Percentiles rank a stretch among this genome's conserved stretches.
phyloP scores from a whole-genome alignment of 2,888 invertebrate species.

The Amphiduros pacificus region DNA sequence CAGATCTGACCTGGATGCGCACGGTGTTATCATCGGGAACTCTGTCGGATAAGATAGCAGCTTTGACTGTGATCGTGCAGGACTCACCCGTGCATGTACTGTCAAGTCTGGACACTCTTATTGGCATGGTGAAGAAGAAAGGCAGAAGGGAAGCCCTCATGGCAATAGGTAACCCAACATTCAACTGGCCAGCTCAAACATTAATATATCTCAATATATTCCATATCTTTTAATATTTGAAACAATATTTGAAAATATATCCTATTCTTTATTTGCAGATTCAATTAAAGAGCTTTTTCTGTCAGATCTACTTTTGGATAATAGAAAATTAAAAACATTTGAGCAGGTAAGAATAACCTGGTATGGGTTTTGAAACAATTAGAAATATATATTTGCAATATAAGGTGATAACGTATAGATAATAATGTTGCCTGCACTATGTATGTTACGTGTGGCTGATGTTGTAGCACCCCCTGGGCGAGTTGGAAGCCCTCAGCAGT shows the following conservation, averaged over 20 bases:
- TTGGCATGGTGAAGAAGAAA: conserved; percentile 79
- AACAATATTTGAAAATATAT: no score
- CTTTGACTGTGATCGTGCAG: conserved; percentile 78
- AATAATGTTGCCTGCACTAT: no score
- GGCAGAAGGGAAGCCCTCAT: conserved; percentile 67
- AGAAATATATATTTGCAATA: no score
- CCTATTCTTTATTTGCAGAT: conserved; percentile 65
- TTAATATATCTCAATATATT: no score
- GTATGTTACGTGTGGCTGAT: no score
- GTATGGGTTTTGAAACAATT: no score
- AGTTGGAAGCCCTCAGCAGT: conserved; percentile 60
- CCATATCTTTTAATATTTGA: no score
- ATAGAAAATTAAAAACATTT: conserved; percentile 55
- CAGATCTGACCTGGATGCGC: conserved; percentile 55
- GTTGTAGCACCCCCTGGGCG: conserved; percentile 57
- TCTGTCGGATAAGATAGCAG: conserved; percentile 82
- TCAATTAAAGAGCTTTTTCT: conserved; percentile 78
- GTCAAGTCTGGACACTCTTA: conserved; percentile 70
- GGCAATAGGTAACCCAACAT: conserved; percentile 64
- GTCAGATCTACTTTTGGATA: conserved; percentile 64
- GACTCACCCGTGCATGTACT: conserved; percentile 82
- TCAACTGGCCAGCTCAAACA: not conserved
- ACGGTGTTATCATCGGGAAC: conserved; percentile 78
- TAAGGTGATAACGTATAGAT: no score
- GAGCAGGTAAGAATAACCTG: conserved; percentile 58